Evolutionary conservation across 2,113 vertebrate species (phyloP).

Genomic region (Eurypyga helias): DNA sequence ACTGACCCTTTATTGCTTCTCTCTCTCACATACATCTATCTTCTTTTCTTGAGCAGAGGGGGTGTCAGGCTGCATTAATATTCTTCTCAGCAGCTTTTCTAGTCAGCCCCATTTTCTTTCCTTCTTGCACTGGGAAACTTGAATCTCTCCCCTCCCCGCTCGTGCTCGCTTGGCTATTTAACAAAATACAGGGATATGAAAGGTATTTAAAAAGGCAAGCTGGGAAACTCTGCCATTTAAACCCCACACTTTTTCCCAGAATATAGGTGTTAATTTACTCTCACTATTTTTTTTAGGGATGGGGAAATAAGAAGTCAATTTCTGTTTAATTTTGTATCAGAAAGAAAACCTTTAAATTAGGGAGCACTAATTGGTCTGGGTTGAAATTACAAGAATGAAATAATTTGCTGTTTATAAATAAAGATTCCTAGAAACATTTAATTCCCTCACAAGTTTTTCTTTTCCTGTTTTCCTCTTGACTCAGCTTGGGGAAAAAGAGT

Average conservation of each 20-base stretch:
- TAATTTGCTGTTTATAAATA: background rate
- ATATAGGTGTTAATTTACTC: background rate
- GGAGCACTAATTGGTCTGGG: background rate
- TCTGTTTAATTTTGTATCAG: background rate
- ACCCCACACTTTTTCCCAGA: background rate
- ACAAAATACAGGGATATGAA: background rate
- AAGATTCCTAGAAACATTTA: background rate
- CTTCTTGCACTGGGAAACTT: background rate
- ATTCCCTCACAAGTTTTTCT: background rate
- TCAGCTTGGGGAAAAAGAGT: background rate
- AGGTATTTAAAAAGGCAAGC: background rate
- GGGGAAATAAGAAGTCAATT: background rate
- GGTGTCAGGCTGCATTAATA: slow-evolving; percentile 15
- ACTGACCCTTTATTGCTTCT: slow-evolving; percentile 70
- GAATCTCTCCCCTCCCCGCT: background rate
- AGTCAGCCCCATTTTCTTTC: background rate
- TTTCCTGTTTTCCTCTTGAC: background rate
- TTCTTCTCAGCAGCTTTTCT: slow-evolving; percentile 14
- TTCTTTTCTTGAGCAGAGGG: background rate
- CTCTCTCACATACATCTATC: slow-evolving; percentile 9
- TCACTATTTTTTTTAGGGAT: fast-evolving
- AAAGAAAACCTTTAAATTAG: background rate
- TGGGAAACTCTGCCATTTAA: background rate
- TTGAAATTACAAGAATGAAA: background rate
- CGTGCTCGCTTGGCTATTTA: background rate